Conservation (phyloP, 1,140 invertebrate species). For the Hyphantria cunea region DNA sequence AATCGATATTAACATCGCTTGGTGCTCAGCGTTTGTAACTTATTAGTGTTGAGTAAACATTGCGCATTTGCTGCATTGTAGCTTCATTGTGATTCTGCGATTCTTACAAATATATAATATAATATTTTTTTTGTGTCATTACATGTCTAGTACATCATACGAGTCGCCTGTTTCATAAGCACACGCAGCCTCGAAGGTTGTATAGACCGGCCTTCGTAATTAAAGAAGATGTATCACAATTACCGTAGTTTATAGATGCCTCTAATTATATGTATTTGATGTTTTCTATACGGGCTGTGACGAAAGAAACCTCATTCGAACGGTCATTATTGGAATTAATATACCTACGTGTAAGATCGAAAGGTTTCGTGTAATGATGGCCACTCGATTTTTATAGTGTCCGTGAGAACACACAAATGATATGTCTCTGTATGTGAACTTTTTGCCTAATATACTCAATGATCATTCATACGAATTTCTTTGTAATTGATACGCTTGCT, state of each 20-base stretch:
- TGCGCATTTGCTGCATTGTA: no score
- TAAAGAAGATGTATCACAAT: conserved; percentile 75
- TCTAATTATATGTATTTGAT: conserved; percentile 80
- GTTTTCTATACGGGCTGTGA: conserved; percentile 77
- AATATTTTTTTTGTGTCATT: conserved; percentile 10
- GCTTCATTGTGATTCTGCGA: no score
- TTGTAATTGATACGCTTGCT: conserved; percentile 48
- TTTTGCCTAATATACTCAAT: conserved; percentile 59
- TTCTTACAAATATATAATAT: no score
- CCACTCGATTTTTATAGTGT: conserved; percentile 71
- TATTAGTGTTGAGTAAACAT: no score
- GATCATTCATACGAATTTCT: conserved; percentile 41
- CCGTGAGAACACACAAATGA: conserved; percentile 75
- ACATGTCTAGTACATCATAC: conserved; percentile 25
- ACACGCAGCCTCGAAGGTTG: conserved; percentile 42
- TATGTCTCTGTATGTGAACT: conserved; percentile 55
- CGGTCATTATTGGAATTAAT: conserved; percentile 80
- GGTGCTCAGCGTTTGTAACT: no score
- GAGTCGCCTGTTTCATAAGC: conserved; percentile 62
- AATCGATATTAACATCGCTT: no score
- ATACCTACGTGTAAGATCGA: conserved; percentile 77
- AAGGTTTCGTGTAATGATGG: conserved; percentile 68
- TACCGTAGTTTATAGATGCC: conserved; percentile 76
- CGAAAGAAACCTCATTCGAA: conserved; percentile 71
- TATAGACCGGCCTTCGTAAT: conserved; percentile 66